Base-by-base conservation (phyloP, 2,113 vertebrate species). In the Physeter macrocephalus region DNA sequence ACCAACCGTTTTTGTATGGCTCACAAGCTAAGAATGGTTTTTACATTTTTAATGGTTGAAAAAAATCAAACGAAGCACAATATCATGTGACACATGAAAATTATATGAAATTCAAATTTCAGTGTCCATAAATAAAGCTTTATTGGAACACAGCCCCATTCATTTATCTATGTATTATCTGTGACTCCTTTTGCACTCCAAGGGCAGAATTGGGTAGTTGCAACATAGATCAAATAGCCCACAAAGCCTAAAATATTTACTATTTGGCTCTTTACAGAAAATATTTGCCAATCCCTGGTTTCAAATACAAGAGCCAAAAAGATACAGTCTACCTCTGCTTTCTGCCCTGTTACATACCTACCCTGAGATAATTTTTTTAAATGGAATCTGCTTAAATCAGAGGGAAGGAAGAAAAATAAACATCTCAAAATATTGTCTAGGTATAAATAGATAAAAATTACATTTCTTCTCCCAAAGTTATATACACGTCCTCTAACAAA, bases 31-130 rank as follows among this genome's bases (percentile, higher is more conserved):
- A 92, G 21, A 72, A 36, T 62, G 39, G 21, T 57, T 72, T 90
- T 62, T 62, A 88, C 4, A 54, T 72, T 84, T 84, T 84, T 72
- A 92, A 69, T 5, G 23, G 4, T n/a, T 86, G 20, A 57, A 54
- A 95, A 72, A 92, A 84, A 62, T 80, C 66, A 57, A 62, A 71
- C 41, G 31, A 41, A 88, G 46, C 69, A 61, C 14, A 86, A 7
- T 66, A 71, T 69, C 10, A 59, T 25, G 31, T 92, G 88, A 74
- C n/a, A 74, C 1, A 1, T 59, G 49, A 74, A 96, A 95, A 95
- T 72, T 66, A 64, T 41, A 74, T 87, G 29, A 92, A 92, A 90
- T 90, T 95, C 34, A 90, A 54, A 92, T 90, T 83, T 94, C 62
- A 57, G n/a, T 75, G 49, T 49, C 31, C 20, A 80, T 52, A 36